These are phyloP conservation scores for Microchrysa polita DNA, from an alignment of 2,888 invertebrate genomes.

Conservation along the genomic window DNA sequence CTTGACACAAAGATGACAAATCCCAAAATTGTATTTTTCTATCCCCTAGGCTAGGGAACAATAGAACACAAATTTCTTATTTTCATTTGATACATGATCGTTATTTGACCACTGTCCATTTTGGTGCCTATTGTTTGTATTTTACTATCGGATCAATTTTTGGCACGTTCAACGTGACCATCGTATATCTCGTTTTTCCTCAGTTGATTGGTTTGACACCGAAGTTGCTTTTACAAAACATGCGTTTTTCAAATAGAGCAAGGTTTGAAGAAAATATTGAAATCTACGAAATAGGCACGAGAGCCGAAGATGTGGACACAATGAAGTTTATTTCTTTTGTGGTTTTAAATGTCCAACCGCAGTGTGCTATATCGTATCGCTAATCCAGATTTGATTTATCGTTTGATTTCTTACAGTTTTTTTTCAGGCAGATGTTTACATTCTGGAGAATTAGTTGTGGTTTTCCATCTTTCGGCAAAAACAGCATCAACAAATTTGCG, in stretches of 20 bases:
- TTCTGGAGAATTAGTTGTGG: too few relatives aligned
- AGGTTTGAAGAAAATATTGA: background rate
- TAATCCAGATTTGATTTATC: conserved; percentile 30
- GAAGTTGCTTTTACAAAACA: background rate
- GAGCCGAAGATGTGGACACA: background rate
- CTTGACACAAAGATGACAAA: too few relatives aligned
- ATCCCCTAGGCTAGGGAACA: background rate
- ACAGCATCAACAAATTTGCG: too few relatives aligned
- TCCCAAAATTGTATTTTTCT: too few relatives aligned
- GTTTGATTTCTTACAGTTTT: conserved; percentile 7
- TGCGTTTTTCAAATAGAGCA: background rate
- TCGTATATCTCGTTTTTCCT: too few relatives aligned
- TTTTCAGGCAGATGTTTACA: background rate
- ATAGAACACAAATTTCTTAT: background rate
- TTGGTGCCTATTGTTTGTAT: background rate
- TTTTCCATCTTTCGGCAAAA: too few relatives aligned
- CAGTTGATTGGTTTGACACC: background rate
- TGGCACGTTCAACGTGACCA: conserved; percentile 1
- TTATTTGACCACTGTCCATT: background rate
- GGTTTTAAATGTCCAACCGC: conserved; percentile 1
- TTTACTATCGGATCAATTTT: conserved; percentile 5
- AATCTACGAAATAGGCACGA: background rate
- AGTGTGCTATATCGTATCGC: conserved; percentile 14
- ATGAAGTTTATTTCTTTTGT: background rate
- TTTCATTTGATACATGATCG: conserved; percentile 1